Base-by-base conservation (phyloP, 2,113 vertebrate species). In the Notothenia coriiceps region DNA sequence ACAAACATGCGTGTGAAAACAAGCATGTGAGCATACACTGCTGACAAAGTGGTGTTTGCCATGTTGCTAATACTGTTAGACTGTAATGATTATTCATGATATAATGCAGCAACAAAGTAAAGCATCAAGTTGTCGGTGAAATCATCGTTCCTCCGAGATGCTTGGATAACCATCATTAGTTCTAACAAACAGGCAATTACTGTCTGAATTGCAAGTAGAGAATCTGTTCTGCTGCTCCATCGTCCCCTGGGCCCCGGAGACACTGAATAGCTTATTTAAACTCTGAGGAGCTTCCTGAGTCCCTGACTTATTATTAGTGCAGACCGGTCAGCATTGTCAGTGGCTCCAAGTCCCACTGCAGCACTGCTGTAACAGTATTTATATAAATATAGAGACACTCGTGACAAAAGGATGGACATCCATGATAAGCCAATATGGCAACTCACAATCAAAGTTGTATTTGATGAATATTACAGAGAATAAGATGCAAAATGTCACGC, bases 131-230 rank as follows among this genome's bases (percentile, higher is more conserved):
- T 66, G 65, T 47, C 11, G 14, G 4, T 44, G 49, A 50, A 62
- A 56, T 81, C 50, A 22, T 35, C 1, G 10, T 40, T 61, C 56
- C n/a, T 43, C 33, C 9, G 51, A 61, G 60, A 70, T 43, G 10
- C n/a, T 57, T 49, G 11, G 25, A 67, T 71, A 68, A 70, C 35
- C 20, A 54, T 68, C 29, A 80, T 83, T 61, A 70, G 63, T 20
- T 54, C 40, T 44, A 40, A 60, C 56, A 70, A 81, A 81, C 51
- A 66, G 10, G 25, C 33, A 64, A 55, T 84, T 61, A 74, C 43
- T 25, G n/a, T 29, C 20, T 85, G 66, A 87, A 83, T 67, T 64
- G 66, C 29, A 74, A 35, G 10, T 54, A 83, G 56, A 44, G 29
- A 69, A 59, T 57, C 35, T 40, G 35, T 40, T 40, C 55, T 66